Percentiles rank a stretch among this genome's conserved stretches.
These are phyloP conservation scores for Melanotaenia nigrans DNA, from an alignment of 2,797 vertebrate species.

Conservation along the genomic window DNA sequence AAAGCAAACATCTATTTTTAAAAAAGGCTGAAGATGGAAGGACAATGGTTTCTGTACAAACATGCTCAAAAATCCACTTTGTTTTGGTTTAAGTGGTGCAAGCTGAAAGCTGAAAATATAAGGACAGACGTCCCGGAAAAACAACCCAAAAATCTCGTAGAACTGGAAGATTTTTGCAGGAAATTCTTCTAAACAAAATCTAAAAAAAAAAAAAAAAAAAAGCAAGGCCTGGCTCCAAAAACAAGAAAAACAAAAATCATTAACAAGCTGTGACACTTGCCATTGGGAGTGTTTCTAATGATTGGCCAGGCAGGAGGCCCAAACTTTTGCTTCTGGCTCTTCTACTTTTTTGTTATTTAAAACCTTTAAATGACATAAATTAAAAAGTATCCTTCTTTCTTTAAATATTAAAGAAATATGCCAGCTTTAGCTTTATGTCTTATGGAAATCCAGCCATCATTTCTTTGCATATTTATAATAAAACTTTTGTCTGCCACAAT, in stretches of 20 bases:
- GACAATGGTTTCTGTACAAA: neutral
- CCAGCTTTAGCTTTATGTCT: neutral
- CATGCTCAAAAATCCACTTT: neutral
- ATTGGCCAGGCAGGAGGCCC: neutral
- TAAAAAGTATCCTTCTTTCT: neutral
- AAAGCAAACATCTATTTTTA: neutral
- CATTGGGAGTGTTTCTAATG: neutral
- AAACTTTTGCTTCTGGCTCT: neutral
- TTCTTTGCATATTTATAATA: neutral
- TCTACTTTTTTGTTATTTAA: neutral
- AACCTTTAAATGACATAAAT: neutral
- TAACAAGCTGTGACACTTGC: neutral
- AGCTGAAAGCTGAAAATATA: neutral
- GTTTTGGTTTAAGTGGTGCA: neutral
- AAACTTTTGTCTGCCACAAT: neutral
- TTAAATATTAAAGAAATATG: neutral
- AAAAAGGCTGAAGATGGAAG: too few relatives aligned
- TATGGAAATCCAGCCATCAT: neutral
- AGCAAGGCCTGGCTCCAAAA: neutral
- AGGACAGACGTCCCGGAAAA: neutral
- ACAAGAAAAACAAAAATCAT: neutral
- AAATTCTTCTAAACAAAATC: neutral
- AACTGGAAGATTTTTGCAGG: neutral
- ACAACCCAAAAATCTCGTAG: neutral
- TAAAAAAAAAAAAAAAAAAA: too few relatives aligned